Conservation (phyloP, 1,140 invertebrate genomes). For the Rhagoletis zephyria region DNA sequence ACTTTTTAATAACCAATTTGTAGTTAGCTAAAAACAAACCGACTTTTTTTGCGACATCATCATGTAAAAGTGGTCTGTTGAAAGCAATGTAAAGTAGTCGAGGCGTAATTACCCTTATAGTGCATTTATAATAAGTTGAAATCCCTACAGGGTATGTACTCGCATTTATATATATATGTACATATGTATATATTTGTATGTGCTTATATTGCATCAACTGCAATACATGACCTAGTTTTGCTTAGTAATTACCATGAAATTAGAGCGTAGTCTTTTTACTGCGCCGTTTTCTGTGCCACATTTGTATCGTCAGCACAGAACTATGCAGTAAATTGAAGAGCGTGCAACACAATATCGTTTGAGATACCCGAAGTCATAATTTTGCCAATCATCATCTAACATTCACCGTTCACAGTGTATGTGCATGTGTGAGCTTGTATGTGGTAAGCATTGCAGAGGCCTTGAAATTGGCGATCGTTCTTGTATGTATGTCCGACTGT, state of each 20-base stretch:
- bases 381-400: slow-evolving; percentile 15
- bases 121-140: too few species aligned
- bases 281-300: slow-evolving; percentile 3
- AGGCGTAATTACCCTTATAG: too few species aligned
- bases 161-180: background rate
- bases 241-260: slow-evolving; percentile 12
- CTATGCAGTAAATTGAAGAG: slow-evolving; percentile 1
- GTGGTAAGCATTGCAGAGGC: background rate
- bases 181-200: background rate
- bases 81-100: too few species aligned
- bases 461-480: slow-evolving; percentile 3
- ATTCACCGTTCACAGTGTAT: background rate
- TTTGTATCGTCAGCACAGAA: slow-evolving; percentile 7
- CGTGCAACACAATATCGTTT: slow-evolving; percentile 7
- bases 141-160: too few species aligned
- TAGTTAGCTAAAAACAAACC: too few species aligned
- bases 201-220: background rate
- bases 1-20: too few species aligned
- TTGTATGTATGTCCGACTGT: slow-evolving; percentile 7
- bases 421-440: background rate
- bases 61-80: too few species aligned
- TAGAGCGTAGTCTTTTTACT: background rate
- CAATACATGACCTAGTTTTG: slow-evolving; percentile 27
- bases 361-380: background rate
- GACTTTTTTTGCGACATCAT: too few species aligned